These are phyloP conservation scores for Ia io DNA, from an alignment of 2,113 vertebrate species.

Conservation along the genomic window DNA sequence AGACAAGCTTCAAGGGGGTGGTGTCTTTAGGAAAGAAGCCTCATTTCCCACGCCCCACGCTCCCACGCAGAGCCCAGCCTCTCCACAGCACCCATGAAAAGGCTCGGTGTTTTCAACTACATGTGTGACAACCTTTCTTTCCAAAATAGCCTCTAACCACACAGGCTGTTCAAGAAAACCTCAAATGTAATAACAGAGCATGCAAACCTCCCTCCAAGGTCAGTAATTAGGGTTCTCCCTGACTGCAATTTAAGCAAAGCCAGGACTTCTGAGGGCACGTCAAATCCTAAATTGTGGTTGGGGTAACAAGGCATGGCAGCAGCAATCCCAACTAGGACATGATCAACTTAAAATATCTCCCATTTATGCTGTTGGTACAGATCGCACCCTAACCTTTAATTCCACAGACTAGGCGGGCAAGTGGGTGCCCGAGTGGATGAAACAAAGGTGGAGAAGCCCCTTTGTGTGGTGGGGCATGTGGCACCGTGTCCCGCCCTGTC, in stretches of 20 bases:
- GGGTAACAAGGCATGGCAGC: fast-evolving
- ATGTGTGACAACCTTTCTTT: neutral
- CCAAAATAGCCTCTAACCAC: neutral
- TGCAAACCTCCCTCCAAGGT: neutral
- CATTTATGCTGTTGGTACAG: neutral
- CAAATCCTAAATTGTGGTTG: neutral
- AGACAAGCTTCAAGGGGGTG: neutral
- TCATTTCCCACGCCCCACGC: neutral
- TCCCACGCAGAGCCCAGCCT: neutral
- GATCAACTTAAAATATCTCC: neutral
- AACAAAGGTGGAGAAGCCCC: neutral
- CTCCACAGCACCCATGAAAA: neutral
- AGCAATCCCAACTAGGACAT: neutral
- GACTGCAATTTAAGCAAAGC: neutral
- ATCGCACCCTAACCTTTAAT: neutral
- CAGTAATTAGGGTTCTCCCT: neutral
- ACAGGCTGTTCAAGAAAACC: neutral
- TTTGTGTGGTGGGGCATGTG: fast-evolving
- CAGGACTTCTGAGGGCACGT: fast-evolving
- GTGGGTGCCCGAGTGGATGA: neutral
- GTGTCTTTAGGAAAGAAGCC: neutral
- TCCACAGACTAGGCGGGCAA: neutral
- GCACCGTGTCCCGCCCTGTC: neutral
- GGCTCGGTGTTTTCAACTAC: neutral
- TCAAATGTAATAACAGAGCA: neutral